These are phyloP conservation scores for Aelia acuminata DNA, from an alignment of 2,888 invertebrate species.

Conservation along the genomic window DNA sequence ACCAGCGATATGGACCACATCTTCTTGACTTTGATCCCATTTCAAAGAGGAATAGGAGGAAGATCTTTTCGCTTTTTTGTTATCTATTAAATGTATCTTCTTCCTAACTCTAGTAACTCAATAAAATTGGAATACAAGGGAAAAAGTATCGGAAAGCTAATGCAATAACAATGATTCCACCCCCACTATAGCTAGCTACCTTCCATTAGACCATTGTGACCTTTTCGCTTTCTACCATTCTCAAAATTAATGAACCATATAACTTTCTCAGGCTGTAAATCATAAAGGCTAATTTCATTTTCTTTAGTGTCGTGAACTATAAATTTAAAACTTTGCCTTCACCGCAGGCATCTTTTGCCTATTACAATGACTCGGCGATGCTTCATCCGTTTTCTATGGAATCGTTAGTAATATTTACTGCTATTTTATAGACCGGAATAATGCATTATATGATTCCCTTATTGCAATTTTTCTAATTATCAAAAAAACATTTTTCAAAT, in stretches of 20 bases:
- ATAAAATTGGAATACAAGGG: not conserved
- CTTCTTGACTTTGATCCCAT: too few species aligned
- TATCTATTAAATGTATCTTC: too few species aligned
- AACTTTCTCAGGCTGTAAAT: slow-evolving; percentile 37
- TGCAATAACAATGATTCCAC: not conserved
- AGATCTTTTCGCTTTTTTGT: too few species aligned
- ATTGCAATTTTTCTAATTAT: too few species aligned
- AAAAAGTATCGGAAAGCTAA: not conserved
- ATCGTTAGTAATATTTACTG: not conserved
- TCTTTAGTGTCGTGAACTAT: slow-evolving; percentile 46
- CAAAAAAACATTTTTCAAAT: too few species aligned
- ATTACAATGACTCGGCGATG: not conserved
- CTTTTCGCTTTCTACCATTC: slow-evolving; percentile 50
- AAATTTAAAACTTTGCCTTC: slow-evolving; percentile 44
- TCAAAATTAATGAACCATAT: slow-evolving; percentile 39
- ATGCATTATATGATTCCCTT: too few species aligned
- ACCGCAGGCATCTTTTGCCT: not conserved
- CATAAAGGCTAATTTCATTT: slow-evolving; percentile 45
- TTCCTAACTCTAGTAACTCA: not conserved
- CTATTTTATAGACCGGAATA: not conserved
- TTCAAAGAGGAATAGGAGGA: too few species aligned
- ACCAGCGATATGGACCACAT: too few species aligned
- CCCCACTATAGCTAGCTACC: not conserved
- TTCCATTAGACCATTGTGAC: slow-evolving; percentile 31
- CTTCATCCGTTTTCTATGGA: not conserved